Evolutionary conservation across 2,797 vertebrate species (phyloP), one percentile per base, ranked within the genome.

Genomic region (Scyliorhinus canicula): DNA sequence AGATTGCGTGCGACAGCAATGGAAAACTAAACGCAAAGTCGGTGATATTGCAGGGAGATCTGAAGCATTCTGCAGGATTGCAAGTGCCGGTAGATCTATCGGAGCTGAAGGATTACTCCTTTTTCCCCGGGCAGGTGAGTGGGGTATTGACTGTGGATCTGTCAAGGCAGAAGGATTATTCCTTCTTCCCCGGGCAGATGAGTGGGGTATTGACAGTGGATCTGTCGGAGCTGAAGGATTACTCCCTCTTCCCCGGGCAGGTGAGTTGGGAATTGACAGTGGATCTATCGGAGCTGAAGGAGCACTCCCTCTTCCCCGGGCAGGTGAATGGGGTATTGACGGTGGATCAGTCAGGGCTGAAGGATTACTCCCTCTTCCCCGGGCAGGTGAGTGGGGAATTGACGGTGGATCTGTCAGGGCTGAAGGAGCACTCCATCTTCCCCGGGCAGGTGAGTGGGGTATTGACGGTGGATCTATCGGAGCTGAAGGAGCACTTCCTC

Each of bases 71-170:
- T 0, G 95, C 88, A 0, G 98, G 99, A 0, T 97, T 97, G 3
- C 97, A 97, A 57, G 96, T 99, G n/a, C 97, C 98, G 0, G 97
- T 99, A 11, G 98, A 99, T 95, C 96, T 99, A 0, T 98, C 98
- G 0, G 98, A 99, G 95, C 98, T 99, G 0, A 96, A 95, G 67
- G 98, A 99, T 93, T 99, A 98, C 95, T 99, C 99, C 0, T 97
- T 99, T 12, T 99, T 99, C 96, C 99, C 99, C 0, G 99, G 99
- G n/a, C 99, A 99, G 98, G 99, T 99, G 95, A 16, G 16, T 2
- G 35, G 35, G 19, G 11, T 16, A 63, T 3, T 40, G 35, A 2
- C 24, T 1, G 26, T 28, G 26, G 11, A 0, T 35, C 69, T 31
- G 9, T 12, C 1, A 52, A 26, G 52, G 57, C 57, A 60, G 6